Evolutionary conservation across 1,140 invertebrate species (phyloP).

Genomic region (Lepidurus arcticus): DNA sequence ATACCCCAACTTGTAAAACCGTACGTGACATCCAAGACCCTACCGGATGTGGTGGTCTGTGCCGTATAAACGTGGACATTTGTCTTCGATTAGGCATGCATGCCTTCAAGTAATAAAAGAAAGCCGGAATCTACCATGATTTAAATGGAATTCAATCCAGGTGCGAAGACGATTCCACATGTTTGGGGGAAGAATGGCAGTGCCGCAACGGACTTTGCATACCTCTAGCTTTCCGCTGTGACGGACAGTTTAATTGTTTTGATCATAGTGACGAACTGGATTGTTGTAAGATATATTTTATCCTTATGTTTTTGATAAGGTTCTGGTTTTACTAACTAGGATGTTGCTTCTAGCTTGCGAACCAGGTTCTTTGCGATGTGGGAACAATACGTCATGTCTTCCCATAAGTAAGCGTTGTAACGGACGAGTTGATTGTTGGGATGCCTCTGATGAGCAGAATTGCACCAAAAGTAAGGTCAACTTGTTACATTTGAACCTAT

Average conservation of each 20-base stretch:
- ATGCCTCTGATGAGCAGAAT: conserved; percentile 70
- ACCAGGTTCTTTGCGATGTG: conserved; percentile 57
- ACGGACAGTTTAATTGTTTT: conserved; percentile 70
- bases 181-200: conserved; percentile 57
- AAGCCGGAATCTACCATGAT: not conserved
- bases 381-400: conserved; percentile 68
- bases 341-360: not conserved
- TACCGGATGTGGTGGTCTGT: conserved; percentile 67
- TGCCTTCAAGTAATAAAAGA: conserved; percentile 47
- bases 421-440: conserved; percentile 65
- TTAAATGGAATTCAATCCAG: conserved; percentile 28
- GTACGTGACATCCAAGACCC: conserved; percentile 57
- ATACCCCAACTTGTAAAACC: conserved; percentile 55
- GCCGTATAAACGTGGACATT: conserved; percentile 59
- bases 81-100: conserved; percentile 60
- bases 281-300: conserved; percentile 54
- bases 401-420: conserved; percentile 66
- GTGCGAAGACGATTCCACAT: conserved; percentile 46
- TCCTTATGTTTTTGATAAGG: not conserved
- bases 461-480: conserved; percentile 58
- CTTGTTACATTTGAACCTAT: conserved; percentile 32
- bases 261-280: conserved; percentile 71
- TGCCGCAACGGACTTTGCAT: conserved; percentile 68
- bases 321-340: not conserved
- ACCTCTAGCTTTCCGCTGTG: conserved; percentile 57